phyloP scores from a whole-genome alignment of 2,113 vertebrate species.

The Saccopteryx leptura region DNA sequence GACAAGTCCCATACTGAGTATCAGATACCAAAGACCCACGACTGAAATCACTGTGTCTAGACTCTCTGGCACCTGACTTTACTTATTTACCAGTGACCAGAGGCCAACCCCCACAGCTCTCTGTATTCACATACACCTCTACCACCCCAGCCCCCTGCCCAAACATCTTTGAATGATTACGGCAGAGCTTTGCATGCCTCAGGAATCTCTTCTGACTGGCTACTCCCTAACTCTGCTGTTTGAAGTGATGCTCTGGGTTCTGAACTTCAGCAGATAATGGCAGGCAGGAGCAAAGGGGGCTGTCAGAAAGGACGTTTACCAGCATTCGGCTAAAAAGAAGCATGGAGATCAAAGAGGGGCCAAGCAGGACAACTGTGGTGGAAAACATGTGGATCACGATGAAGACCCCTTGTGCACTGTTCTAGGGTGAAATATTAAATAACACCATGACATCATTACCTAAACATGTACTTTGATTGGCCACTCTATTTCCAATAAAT shows the following conservation, averaged over 20 bases:
- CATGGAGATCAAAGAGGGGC: slow-evolving; percentile 90
- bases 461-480: slow-evolving; percentile 91
- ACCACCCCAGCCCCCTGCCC: slow-evolving; percentile 82
- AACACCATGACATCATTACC: slow-evolving; percentile 89
- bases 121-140: slow-evolving; percentile 88
- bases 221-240: slow-evolving; percentile 89
- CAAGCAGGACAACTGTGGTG: slow-evolving; percentile 85
- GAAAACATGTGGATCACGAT: slow-evolving; percentile 88
- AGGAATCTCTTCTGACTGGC: slow-evolving; percentile 91
- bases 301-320: slow-evolving; percentile 90
- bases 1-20: slow-evolving; percentile 95
- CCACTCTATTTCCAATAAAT: slow-evolving; percentile 91
- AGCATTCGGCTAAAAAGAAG: slow-evolving; percentile 90
- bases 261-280: slow-evolving; percentile 92
- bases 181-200: slow-evolving; percentile 89
- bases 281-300: slow-evolving; percentile 90
- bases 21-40: slow-evolving; percentile 96
- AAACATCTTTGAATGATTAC: slow-evolving; percentile 95
- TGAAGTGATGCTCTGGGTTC: slow-evolving; percentile 93
- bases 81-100: slow-evolving; percentile 97
- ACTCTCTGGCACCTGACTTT: slow-evolving; percentile 99
- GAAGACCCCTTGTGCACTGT: slow-evolving; percentile 85
- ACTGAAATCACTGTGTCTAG: slow-evolving; percentile 98
- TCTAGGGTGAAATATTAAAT: slow-evolving; percentile 91
- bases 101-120: slow-evolving; percentile 92